These are phyloP conservation scores for Muscicapa comitata DNA, from an alignment of 2,797 vertebrate genomes.

Conservation along the genomic window DNA sequence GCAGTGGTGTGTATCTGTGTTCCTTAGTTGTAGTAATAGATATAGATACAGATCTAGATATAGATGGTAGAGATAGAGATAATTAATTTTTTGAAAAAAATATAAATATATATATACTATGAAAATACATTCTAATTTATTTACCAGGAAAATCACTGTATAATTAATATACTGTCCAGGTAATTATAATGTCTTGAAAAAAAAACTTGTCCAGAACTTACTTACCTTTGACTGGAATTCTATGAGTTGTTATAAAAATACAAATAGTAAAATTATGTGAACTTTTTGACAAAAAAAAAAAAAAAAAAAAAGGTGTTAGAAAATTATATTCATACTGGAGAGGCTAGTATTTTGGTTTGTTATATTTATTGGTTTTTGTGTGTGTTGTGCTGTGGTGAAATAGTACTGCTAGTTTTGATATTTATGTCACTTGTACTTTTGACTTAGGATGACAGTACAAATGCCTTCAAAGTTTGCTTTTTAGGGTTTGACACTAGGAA, in stretches of 20 bases:
- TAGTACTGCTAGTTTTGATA: neutral
- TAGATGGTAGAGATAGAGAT: neutral
- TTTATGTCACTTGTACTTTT: neutral
- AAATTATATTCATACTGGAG: neutral
- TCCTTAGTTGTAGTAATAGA: neutral
- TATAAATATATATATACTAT: neutral
- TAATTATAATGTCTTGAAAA: neutral
- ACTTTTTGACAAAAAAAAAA: neutral
- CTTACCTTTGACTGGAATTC: conserved; percentile 2
- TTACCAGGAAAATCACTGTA: neutral
- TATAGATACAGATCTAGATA: neutral
- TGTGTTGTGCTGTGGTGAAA: neutral
- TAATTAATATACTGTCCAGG: too few species aligned
- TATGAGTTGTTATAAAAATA: neutral
- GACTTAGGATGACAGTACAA: neutral
- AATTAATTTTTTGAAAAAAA: too few species aligned
- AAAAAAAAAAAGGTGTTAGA: neutral
- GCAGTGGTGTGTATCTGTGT: neutral
- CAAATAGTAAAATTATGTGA: neutral
- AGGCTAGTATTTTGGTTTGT: neutral
- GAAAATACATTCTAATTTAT: conserved; percentile 27
- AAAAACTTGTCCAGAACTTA: neutral
- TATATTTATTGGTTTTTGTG: neutral
- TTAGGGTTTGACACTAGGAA: neutral
- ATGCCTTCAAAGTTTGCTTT: neutral